Base-by-base conservation (phyloP, 2,797 vertebrate species). In the Halcyon smyrnensis region DNA sequence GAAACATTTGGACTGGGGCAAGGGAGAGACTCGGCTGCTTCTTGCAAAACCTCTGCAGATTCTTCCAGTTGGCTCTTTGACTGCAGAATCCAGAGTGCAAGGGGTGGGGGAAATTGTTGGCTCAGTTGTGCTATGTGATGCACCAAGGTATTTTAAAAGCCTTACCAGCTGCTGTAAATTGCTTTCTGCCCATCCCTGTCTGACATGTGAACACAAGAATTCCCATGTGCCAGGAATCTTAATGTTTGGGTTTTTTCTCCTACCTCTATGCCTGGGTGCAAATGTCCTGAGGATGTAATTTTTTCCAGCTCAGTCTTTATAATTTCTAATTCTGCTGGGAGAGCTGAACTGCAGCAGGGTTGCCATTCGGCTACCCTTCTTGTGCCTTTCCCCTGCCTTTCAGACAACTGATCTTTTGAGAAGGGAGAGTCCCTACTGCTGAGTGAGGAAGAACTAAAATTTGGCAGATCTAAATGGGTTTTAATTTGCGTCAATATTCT, bases 201-300 rank as follows among this genome's bases (percentile, higher is more conserved):
- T 85, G 70, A 57, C 82, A 90, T 3, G 19, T 41, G 39, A 91
- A 69, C 73, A 45, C 88, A 34, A 59, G 77, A 87, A 95, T 93
- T 89, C 90, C 92, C 92, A 14, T 94, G 95, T 78, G 78, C 69
- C 59, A 69, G 28, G 88, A 93, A 93, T 95, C 84, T 50, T 87
- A 94, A 82, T 39, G 25, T 43, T 43, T 43, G 43, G 43, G 43
- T 10, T 43, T 54, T 77, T 18, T n/a, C 57, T 73, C 37, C 68
- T 87, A 59, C 62, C 67, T 80, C 88, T 71, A 7, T 67, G 84
- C 59, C n/a, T 69, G 75, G 80, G 24, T 46, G 15, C 36, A 87
- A 95, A 83, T 89, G 91, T 92, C 78, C 88, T 85, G 24, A 95
- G 80, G 88, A 59, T 82, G 71, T 75, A 64, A 63, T 84, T 95